A percentile compares a stretch with the other conserved stretches of the same genome.
Evolutionary conservation across 2,113 vertebrate genomes (phyloP).

Genomic region (Myotis lucifugus): DNA sequence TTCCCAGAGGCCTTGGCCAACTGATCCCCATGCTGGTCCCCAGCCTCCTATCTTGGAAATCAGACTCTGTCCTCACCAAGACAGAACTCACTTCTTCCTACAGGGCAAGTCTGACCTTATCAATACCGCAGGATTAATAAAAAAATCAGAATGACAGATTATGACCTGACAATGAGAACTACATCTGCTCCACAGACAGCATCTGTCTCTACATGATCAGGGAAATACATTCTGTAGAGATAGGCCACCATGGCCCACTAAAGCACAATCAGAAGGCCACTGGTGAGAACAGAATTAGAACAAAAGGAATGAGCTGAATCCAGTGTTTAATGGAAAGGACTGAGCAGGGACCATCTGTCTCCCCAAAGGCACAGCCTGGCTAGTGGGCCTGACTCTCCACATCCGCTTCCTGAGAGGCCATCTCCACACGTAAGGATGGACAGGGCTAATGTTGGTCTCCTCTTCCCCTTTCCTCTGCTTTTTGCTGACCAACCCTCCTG

Average conservation of each 20-base stretch:
- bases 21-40: not conserved
- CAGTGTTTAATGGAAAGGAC: not conserved
- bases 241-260: not conserved
- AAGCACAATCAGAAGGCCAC: not conserved
- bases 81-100: not conserved
- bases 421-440: not conserved
- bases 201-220: not conserved
- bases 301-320: not conserved
- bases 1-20: not conserved
- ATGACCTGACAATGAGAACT: not conserved
- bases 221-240: not conserved
- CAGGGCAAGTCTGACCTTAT: not conserved
- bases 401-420: not conserved
- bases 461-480: not conserved
- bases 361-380: not conserved
- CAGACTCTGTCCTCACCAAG: not conserved
- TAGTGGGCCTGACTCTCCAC: not conserved
- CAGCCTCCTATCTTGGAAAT: not conserved
- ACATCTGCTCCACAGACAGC: not conserved
- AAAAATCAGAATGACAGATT: not conserved
- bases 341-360: not conserved
- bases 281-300: not conserved
- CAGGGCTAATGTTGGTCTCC: too few relatives aligned
- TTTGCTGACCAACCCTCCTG: not conserved
- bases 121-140: not conserved